Conservation (phyloP, 2,113 vertebrate genomes). For the Campylomormyrus tamandua region DNA sequence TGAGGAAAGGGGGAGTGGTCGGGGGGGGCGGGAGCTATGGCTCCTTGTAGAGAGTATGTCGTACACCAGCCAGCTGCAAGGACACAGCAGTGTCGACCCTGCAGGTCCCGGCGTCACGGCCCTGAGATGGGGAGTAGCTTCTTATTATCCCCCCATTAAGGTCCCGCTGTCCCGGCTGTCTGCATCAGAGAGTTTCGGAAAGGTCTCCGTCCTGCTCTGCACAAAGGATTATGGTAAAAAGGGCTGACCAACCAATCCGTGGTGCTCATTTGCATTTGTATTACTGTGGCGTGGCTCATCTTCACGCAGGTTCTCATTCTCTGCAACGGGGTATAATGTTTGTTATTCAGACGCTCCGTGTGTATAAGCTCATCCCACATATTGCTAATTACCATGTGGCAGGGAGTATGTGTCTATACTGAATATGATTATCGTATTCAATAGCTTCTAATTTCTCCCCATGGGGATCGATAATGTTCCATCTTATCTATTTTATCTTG, state of each 20-base stretch:
- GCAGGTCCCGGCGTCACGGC: neutral
- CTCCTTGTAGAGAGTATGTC: neutral
- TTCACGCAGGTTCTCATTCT: neutral
- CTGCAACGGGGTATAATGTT: neutral
- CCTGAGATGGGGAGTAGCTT: neutral
- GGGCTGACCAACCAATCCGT: conserved; percentile 17
- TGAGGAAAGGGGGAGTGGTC: neutral
- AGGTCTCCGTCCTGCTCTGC: neutral
- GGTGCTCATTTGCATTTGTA: conserved; percentile 17
- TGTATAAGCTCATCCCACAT: neutral
- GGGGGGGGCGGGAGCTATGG: too few species aligned
- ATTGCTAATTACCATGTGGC: neutral
- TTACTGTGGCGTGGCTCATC: neutral
- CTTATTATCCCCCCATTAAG: neutral
- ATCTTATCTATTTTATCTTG: neutral
- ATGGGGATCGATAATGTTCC: neutral
- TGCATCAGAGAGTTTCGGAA: neutral
- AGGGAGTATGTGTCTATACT: neutral
- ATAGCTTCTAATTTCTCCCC: neutral
- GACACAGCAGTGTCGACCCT: neutral
- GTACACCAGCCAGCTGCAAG: neutral
- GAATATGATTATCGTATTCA: neutral
- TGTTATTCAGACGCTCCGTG: neutral
- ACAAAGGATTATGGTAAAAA: conserved; percentile 26
- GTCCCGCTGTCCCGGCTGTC: neutral